Base-by-base conservation (phyloP, 2,888 invertebrate species). In the Autographa gamma region DNA sequence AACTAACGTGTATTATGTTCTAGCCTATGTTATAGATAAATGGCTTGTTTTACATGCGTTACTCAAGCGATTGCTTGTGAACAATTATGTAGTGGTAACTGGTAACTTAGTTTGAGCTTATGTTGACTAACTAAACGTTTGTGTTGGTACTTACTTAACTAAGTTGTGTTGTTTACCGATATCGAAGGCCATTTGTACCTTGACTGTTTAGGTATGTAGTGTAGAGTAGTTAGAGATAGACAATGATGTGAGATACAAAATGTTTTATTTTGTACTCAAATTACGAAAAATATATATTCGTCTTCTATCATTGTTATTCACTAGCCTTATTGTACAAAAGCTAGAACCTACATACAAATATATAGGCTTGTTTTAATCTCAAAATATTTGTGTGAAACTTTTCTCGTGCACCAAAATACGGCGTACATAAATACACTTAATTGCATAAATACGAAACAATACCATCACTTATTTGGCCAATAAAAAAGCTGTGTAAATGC, bases 371-470 rank as follows among this genome's bases (percentile, higher is more conserved):
- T 11, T 38, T 11, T 38, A 38, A 11, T 38, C 9, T 38, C 2
- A 11, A 38, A 38, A 38, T 38, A 11, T 38, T 11, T 38, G 38
- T 38, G 38, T 11, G 0, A 38, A 38, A 38, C 9, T 11, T 8
- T 38, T 38, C 38, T 34, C 34, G 0, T 38, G 38, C 48, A 6
- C 68, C n/a, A 56, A 66, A 67, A 62, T 41, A 59, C 56, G 9
- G 32, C 13, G 9, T 60, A 64, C 60, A 77, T 80, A 76, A 80
- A 77, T 78, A 76, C 60, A 76, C 77, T 66, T 80, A 82, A 81
- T 81, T 80, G 71, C 80, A 76, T 73, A 82, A 82, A 83, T 74
- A 69, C 75, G 70, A 70, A 75, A 83, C 80, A 82, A 82, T 77
- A 65, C 81, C 81, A 81, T 81, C 71, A 83, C 83, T 80, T 83